Evolutionary conservation across 2,888 invertebrate genomes (phyloP), one percentile per base, ranked within the genome.

Genomic region (Ectropis crepuscularia): DNA sequence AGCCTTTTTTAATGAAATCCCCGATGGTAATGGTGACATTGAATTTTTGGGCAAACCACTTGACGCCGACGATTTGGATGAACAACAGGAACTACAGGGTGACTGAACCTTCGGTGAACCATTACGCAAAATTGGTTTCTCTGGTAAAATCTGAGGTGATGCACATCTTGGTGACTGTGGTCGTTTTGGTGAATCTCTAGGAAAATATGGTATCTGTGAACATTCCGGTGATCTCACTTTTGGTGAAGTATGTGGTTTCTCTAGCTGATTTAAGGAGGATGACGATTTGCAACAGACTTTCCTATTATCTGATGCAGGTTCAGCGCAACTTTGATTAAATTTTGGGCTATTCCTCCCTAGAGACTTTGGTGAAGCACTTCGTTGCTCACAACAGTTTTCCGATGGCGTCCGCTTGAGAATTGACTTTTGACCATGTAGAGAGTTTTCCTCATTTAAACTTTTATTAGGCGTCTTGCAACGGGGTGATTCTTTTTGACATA

Each of bases 251-350:
- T n/a, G 2, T 6, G 48, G 48, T 10, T 10, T n/a, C 36, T 48
- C 5, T 48, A 28, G 16, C 28, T 47, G 6, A 7, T 28, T 28
- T 4, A 28, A 4, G 4, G 41, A 41, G 5, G 41, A 42, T 16
- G 41, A 9, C n/a, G 51, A 51, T 41, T 41, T 16, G 28, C 51
- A 51, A 16, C 51, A 51, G 28, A n/a, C 41, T 5, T n/a, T 39
- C 16, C 51, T 41, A 10, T n/a, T 16, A 10, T 2, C 6, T n/a
- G 2, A n/a, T 10, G 50, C 11, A 11, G 28, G 41, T 4, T 41
- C 7, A 10, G 16, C 28, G 5, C 28, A 51, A 11, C 28, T 28
- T 41, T 12, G 6, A 41, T 0, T 8, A 28, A 28, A 28, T 28
- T 28, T 1, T 28, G 16, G 16, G 16, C 16, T 28, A 28, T 28